These are phyloP conservation scores for Drosophila saltans DNA, from an alignment of 1,140 invertebrate genomes.

Conservation along the genomic window DNA sequence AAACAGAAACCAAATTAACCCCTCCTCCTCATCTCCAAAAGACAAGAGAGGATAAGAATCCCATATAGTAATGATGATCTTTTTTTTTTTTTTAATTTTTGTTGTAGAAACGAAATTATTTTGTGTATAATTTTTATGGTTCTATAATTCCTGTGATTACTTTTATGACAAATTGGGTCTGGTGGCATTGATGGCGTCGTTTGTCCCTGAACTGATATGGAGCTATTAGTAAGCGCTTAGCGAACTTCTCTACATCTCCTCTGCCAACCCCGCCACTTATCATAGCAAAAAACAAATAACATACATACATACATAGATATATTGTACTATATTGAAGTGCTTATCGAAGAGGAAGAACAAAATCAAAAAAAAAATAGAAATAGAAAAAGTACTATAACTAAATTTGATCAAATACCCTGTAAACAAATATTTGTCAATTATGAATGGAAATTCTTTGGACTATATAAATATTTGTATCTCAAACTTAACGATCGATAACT, in stretches of 20 bases:
- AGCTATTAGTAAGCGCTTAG: conserved; percentile 22
- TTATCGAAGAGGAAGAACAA: conserved; percentile 3
- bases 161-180: conserved; percentile 1
- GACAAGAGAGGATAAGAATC: too few species aligned
- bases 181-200: conserved; percentile 4
- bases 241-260: neutral
- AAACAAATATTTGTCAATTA: too few species aligned
- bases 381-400: too few species aligned
- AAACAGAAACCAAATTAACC: too few species aligned
- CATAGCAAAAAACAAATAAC: neutral
- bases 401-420: neutral
- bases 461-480: too few species aligned
- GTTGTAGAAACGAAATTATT: neutral
- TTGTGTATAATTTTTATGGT: conserved; percentile 28
- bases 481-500: too few species aligned
- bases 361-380: neutral
- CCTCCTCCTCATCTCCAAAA: too few species aligned
- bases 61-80: neutral
- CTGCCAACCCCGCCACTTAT: neutral
- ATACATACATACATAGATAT: neutral
- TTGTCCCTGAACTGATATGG: conserved; percentile 49
- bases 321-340: neutral
- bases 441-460: too few species aligned
- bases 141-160: conserved; percentile 51
- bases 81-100: too few species aligned